phyloP scores from a whole-genome alignment of 2,797 vertebrate species.

The Echiichthys vipera region DNA sequence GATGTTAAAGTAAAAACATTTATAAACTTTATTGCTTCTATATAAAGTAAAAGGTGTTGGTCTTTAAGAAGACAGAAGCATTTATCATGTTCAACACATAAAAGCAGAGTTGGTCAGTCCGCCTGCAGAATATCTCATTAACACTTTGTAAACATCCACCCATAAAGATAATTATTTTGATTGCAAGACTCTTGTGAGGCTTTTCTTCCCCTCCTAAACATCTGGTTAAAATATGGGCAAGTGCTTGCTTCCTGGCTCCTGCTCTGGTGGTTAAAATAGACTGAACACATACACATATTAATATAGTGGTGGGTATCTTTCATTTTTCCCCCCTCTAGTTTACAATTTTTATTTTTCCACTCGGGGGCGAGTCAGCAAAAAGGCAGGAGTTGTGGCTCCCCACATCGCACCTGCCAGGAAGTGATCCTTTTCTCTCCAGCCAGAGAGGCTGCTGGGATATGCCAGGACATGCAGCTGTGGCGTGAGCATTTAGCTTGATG shows the following conservation, averaged over 20 bases:
- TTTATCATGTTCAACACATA: constrained; percentile 70
- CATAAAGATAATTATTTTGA: constrained; percentile 88
- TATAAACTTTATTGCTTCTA: constrained; percentile 17
- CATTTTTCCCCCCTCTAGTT: constrained; percentile 33
- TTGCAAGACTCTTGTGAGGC: constrained; percentile 84
- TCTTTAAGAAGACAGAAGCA: constrained; percentile 65
- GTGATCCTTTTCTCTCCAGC: constrained; percentile 82
- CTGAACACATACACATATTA: constrained; percentile 79
- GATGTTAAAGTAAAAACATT: constrained; percentile 16
- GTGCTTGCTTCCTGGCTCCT: constrained; percentile 87
- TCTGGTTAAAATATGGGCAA: constrained; percentile 93
- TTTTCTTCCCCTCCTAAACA: constrained; percentile 87
- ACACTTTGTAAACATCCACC: constrained; percentile 85
- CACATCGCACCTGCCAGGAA: constrained; percentile 84
- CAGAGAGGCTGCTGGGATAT: constrained; percentile 70
- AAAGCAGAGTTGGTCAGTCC: constrained; percentile 69
- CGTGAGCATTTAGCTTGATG: constrained; percentile 19
- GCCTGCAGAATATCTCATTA: constrained; percentile 80
- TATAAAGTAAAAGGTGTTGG: constrained; percentile 57
- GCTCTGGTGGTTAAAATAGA: constrained; percentile 89
- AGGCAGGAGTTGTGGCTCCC: constrained; percentile 75
- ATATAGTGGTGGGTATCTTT: constrained; percentile 61
- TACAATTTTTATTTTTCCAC: constrained; percentile 33
- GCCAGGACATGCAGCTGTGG: constrained; percentile 73
- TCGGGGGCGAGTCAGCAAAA: constrained; percentile 67